Percentiles rank a stretch among this genome's conserved stretches.
phyloP scores from a whole-genome alignment of 2,888 invertebrate genomes.

The Lasius fuliginosus region DNA sequence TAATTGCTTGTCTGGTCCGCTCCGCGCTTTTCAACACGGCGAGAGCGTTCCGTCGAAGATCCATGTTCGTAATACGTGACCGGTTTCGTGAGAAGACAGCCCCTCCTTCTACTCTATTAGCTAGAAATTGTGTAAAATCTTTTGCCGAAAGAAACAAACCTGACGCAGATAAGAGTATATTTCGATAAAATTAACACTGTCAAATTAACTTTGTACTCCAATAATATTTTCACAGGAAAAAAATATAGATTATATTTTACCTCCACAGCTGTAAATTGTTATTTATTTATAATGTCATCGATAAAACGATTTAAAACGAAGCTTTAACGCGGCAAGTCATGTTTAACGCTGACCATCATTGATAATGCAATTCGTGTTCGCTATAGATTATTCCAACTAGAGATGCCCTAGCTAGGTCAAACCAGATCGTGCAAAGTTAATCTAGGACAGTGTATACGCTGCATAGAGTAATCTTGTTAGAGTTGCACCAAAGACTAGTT shows the following conservation, averaged over 20 bases:
- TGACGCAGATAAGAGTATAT: not conserved
- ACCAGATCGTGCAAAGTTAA: conserved; percentile 47
- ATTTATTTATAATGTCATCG: not conserved
- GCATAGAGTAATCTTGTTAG: conserved; percentile 47
- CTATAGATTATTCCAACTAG: conserved; percentile 33
- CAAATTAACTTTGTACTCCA: not conserved
- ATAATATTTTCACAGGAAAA: not conserved
- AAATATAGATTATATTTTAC: not conserved
- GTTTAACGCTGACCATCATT: conserved; percentile 12
- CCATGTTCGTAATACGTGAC: conserved; percentile 51
- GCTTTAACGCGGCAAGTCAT: not conserved
- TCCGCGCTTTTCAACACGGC: conserved; percentile 31
- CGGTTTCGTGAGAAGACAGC: conserved; percentile 33
- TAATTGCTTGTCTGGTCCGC: conserved; percentile 49
- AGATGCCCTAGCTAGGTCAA: conserved; percentile 25
- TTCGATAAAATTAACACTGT: not conserved
- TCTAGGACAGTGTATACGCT: conserved; percentile 33
- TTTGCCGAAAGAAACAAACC: not conserved
- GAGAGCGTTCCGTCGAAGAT: conserved; percentile 24
- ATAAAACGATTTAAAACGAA: not conserved
- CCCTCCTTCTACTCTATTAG: not conserved
- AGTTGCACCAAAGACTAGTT: conserved; percentile 44
- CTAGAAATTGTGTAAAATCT: not conserved
- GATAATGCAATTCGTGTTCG: conserved; percentile 34
- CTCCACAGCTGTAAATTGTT: not conserved